Base-by-base conservation (phyloP, 64 coral and sea anemone species). In the Stichodactyla helianthus region DNA sequence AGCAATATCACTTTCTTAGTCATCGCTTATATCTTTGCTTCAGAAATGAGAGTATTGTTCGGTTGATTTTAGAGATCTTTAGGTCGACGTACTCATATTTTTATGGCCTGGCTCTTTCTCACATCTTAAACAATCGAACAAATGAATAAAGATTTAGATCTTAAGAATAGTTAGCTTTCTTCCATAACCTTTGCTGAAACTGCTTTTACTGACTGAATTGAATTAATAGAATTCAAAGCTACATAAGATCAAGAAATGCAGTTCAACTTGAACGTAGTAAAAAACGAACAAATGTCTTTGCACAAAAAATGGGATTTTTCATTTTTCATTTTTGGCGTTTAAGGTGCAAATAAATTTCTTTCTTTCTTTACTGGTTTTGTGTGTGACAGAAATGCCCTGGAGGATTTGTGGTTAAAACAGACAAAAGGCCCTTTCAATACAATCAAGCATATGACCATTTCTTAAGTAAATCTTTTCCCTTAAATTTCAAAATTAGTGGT, bases 1-100 rank as follows among this genome's bases (percentile, higher is more conserved):
- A 52, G 15, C 78, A 81, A 81, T 81, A 81, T 81, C 50, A 8
- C 50, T 54, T 81, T 81, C 50, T 81, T 51, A 52, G 35, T 81
- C 78, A 81, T 81, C 51, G 50, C 78, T 81, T 15, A 81, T 51
- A 81, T 81, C 78, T 81, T 53, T 54, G 78, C 50, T 53, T 51
- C 35, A 81, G 27, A 52, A 81, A 81, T 52, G 16, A 16, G 16
- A 53, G 78, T 81, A 54, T 81, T 81, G 52, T 81, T 79, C 77
- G 77, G 31, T 81, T 53, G 78, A 53, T 81, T 22, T 53, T 81
- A 74, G n/a, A 74, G 22, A 31, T 74, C 20, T 74, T 74, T 74
- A 74, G 68, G 6, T 74, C 25, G 10, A 74, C 23, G 25, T n/a
- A 28, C 8, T 4, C 25, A 74, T 26, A 74, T 74, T 74, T n/a